Conservation (phyloP, 2,797 vertebrate genomes). For the Neostethus bicornis region DNA sequence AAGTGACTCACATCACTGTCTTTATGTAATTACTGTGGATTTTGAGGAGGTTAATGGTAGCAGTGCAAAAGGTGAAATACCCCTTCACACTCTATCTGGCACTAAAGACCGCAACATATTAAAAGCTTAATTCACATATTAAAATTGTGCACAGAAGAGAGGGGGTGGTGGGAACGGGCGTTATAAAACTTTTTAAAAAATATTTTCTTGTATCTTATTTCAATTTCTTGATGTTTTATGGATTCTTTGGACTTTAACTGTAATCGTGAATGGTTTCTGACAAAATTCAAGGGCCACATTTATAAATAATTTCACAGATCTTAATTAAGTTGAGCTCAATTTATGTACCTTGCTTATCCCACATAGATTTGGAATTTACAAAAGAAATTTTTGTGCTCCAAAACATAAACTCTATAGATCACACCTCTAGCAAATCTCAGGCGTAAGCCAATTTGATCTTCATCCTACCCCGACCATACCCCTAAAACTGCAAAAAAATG, state of each 20-base stretch:
- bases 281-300: too few relatives aligned
- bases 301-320: too few relatives aligned
- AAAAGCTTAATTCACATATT: constrained; percentile 16
- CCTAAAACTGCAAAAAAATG: too few relatives aligned
- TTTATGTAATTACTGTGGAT: constrained; percentile 21
- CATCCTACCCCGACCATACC: too few relatives aligned
- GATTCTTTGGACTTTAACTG: constrained; percentile 25
- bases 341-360: too few relatives aligned
- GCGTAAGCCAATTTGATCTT: too few relatives aligned
- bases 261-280: too few relatives aligned
- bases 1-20: constrained; percentile 15
- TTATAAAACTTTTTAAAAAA: constrained; percentile 9
- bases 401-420: too few relatives aligned
- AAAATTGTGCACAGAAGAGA: constrained; percentile 1
- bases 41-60: constrained; percentile 40
- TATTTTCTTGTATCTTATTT: constrained; percentile 26
- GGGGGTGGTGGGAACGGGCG: constrained; percentile 15
- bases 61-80: constrained; percentile 5
- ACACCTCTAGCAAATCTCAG: too few relatives aligned
- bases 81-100: constrained; percentile 18
- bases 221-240: constrained; percentile 15
- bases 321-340: too few relatives aligned
- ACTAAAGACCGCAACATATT: constrained; percentile 19
- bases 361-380: too few relatives aligned
- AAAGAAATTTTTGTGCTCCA: too few relatives aligned